phyloP scores from a whole-genome alignment of 2,888 invertebrate genomes.

The Aquatica leii region DNA sequence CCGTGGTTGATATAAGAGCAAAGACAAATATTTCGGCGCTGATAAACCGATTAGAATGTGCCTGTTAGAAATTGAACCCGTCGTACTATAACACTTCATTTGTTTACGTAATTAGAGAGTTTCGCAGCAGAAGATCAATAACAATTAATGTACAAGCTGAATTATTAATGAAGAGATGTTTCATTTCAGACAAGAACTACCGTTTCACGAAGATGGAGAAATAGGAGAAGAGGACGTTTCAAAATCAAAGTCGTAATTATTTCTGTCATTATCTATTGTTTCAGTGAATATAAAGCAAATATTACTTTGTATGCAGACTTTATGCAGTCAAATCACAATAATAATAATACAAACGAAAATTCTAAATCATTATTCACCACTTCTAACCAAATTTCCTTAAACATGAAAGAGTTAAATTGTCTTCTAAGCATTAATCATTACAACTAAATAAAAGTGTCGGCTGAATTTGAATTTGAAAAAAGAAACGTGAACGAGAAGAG shows the following conservation, averaged over 20 bases:
- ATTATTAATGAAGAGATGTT: slow-evolving; percentile 21
- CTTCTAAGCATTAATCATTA: slow-evolving; percentile 1
- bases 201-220: slow-evolving; percentile 16
- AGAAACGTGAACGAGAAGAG: not conserved
- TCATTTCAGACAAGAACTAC: slow-evolving; percentile 20
- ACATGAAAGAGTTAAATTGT: not conserved
- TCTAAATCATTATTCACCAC: not conserved
- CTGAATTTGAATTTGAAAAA: not conserved
- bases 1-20: slow-evolving; percentile 16
- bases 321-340: not conserved
- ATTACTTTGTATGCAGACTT: slow-evolving; percentile 27
- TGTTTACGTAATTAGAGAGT: slow-evolving; percentile 7
- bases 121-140: not conserved
- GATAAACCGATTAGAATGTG: slow-evolving; percentile 16
- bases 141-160: slow-evolving; percentile 8
- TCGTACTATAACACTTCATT: not conserved
- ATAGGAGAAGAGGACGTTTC: slow-evolving; percentile 19
- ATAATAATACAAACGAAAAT: slow-evolving; percentile 13
- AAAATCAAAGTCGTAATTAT: slow-evolving; percentile 33
- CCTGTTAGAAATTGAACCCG: not conserved
- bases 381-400: not conserved
- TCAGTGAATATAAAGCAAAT: slow-evolving; percentile 29
- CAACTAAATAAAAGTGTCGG: slow-evolving; percentile 4
- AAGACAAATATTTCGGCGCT: slow-evolving; percentile 25
- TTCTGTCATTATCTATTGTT: slow-evolving; percentile 34